These are phyloP conservation scores for Spodoptera frugiperda DNA, from an alignment of 1,140 invertebrate genomes.

Conservation along the genomic window DNA sequence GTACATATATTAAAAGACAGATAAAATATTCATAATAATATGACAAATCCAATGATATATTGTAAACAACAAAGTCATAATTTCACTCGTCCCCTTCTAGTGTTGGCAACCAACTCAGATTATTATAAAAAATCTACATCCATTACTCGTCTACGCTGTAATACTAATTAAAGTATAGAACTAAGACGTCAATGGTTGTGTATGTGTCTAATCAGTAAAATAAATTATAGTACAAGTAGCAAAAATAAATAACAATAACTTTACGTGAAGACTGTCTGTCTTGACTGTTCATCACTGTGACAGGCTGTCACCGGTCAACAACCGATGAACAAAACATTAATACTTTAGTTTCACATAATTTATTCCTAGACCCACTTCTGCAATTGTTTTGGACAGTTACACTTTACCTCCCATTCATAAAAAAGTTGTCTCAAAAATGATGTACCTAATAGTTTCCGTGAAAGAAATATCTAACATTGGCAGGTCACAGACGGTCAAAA, in stretches of 20 bases:
- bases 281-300: slow-evolving; percentile 11
- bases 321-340: slow-evolving; percentile 25
- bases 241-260: slow-evolving; percentile 17
- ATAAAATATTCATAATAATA: too few species aligned
- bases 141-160: not conserved
- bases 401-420: not conserved
- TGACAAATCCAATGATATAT: not conserved
- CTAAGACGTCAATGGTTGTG: not conserved
- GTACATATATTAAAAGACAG: too few species aligned
- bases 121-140: not conserved
- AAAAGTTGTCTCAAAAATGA: too few species aligned
- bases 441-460: too few species aligned
- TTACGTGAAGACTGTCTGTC: not conserved
- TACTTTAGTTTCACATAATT: slow-evolving; percentile 6
- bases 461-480: too few species aligned
- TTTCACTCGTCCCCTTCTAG: not conserved
- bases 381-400: not conserved
- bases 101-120: not conserved
- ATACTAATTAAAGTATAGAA: not conserved
- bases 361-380: not conserved
- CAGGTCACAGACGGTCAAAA: too few species aligned
- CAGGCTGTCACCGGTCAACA: slow-evolving; percentile 12
- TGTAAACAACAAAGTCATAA: slow-evolving; percentile 28
- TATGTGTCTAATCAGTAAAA: not conserved
- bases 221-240: not conserved